Conservation (phyloP, 2,797 vertebrate species). For the Labeo calbasu region DNA sequence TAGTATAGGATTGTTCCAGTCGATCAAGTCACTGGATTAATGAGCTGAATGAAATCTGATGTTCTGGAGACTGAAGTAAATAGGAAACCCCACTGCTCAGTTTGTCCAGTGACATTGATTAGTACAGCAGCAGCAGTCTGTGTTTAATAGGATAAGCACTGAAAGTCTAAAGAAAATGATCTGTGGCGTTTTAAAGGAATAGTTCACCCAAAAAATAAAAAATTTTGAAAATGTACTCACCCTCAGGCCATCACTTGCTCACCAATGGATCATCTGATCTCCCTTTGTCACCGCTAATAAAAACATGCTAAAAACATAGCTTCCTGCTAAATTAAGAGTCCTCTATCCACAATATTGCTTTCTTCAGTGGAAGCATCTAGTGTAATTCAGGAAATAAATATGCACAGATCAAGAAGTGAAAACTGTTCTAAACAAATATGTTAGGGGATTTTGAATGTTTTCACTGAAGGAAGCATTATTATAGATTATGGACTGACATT, state of each 20-base stretch:
- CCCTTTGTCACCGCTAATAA: too few species aligned
- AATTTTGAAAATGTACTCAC: neutral
- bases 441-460: neutral
- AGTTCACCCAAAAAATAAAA: neutral
- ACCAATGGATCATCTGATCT: neutral
- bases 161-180: neutral
- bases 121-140: constrained; percentile 5
- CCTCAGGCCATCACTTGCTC: neutral
- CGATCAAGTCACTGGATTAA: neutral
- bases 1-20: constrained; percentile 14
- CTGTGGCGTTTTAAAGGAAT: neutral
- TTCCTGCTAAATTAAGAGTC: neutral
- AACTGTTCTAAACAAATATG: neutral
- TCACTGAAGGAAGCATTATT: neutral
- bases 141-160: neutral
- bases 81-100: neutral
- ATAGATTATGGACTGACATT: neutral
- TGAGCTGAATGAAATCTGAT: constrained; percentile 13
- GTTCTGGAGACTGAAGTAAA: neutral
- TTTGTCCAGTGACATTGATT: constrained; percentile 15
- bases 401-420: neutral
- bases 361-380: neutral
- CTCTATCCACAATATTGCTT: neutral
- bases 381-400: neutral
- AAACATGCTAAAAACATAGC: too few species aligned